Conservation (phyloP, 2,888 invertebrate species). For the Melanchra persicariae region DNA sequence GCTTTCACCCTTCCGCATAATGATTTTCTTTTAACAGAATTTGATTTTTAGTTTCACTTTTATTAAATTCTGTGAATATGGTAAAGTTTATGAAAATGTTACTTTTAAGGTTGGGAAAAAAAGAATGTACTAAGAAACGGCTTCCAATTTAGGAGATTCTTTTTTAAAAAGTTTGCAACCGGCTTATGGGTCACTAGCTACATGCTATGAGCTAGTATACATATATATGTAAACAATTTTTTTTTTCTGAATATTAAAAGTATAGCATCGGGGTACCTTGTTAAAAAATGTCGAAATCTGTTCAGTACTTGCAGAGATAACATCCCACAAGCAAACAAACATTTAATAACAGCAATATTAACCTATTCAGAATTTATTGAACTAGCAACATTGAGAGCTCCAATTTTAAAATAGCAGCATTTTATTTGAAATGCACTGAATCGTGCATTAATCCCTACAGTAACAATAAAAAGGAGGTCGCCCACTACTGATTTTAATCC, state of each 20-base stretch:
- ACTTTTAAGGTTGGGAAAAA: not conserved
- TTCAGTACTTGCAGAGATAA: no score
- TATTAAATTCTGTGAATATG: slow-evolving; percentile 13
- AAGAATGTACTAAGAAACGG: not conserved
- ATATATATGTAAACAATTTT: no score
- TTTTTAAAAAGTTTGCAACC: no score
- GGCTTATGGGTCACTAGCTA: no score
- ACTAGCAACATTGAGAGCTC: not conserved
- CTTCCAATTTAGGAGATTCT: not conserved
- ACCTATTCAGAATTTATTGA: slow-evolving; percentile 9
- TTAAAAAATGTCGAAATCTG: no score
- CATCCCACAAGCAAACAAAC: not conserved
- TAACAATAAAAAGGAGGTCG: slow-evolving; percentile 25
- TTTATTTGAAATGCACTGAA: slow-evolving; percentile 25
- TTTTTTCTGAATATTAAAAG: no score
- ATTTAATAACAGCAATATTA: not conserved
- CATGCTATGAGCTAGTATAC: no score
- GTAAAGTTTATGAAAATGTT: not conserved
- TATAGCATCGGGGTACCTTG: no score
- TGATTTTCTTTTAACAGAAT: slow-evolving; percentile 28
- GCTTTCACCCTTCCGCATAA: slow-evolving; percentile 31
- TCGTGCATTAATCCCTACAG: slow-evolving; percentile 10
- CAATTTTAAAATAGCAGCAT: slow-evolving; percentile 11
- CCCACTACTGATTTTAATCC: slow-evolving; percentile 21
- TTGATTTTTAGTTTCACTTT: slow-evolving; percentile 18